Base-by-base conservation (phyloP, 1,140 invertebrate species). In the Apis cerana region DNA sequence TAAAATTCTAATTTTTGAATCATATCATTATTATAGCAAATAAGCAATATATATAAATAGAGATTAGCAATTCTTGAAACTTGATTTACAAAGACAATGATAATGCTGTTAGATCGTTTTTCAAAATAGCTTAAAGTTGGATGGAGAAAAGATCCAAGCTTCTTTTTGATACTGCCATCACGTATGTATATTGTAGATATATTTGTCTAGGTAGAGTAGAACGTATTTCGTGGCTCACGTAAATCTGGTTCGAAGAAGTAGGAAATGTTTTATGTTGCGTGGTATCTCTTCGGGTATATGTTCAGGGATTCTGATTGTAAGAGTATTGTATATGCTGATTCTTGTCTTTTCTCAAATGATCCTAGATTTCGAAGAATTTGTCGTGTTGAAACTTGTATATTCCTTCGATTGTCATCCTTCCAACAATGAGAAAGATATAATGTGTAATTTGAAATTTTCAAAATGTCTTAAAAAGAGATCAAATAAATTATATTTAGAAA, bases 221-320 rank as follows among this genome's bases (percentile, higher is more conserved):
- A 71, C 52, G 52, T 71, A 52, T 33, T 33, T 27, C 69, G 21
- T 2, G 27, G 54, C 27, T 71, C 50, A 1, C 69, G 52, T 71
- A 54, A 71, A 71, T 71, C 69, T 23, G 52, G 23, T 48, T 33
- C 23, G 23, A 27, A 71, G 52, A 52, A 23, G 52, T 23, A 54
- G 69, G 23, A 56, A 56, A 56, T 71, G 69, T 71, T 71, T 71
- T 71, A 50, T 71, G 23, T 21, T 11, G 69, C 15, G 17, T 21
- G 69, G 23, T 21, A 56, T 52, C 19, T 56, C 52, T 21, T 56
- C 8, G 52, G 52, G 11, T 71, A 21, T 71, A 50, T 56, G 23
- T 27, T 19, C 52, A 13, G 52, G 17, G 52, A 71, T 27, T 50
- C 50, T 56, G 69, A 27, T 50, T 71, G 23, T 27, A 27, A n/a